A percentile compares a stretch with the other conserved stretches of the same genome.
Evolutionary conservation across 2,888 invertebrate genomes (phyloP).

Genomic region (Chydorus sphaericus): DNA sequence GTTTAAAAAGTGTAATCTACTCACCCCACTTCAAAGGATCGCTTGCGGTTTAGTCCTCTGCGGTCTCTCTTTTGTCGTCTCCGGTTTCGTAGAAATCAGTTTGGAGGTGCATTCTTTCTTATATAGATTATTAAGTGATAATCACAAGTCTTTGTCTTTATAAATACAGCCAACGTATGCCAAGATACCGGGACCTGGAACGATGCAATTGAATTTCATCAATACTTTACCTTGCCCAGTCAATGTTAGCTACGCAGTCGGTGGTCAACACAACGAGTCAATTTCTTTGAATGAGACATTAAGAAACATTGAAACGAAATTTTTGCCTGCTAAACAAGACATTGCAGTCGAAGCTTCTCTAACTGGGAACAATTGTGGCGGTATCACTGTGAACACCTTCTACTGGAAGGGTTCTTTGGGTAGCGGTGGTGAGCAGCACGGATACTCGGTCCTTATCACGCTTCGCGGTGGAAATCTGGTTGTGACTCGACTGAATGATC

Average conservation of each 20-base stretch:
- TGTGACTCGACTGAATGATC: neutral
- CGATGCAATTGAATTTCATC: conserved; percentile 42
- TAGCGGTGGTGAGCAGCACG: neutral
- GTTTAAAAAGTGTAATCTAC: conserved; percentile 47
- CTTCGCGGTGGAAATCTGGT: neutral
- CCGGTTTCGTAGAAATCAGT: conserved; percentile 64
- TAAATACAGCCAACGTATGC: conserved; percentile 34
- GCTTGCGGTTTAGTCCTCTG: conserved; percentile 74
- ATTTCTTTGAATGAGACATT: too few species aligned
- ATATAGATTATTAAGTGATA: too few species aligned
- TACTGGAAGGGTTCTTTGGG: too few species aligned
- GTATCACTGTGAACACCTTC: too few species aligned
- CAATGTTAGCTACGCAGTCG: conserved; percentile 22
- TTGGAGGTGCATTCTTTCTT: conserved; percentile 38
- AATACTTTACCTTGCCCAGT: conserved; percentile 47
- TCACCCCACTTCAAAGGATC: conserved; percentile 75
- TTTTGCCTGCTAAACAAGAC: too few species aligned
- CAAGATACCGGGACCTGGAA: conserved; percentile 27
- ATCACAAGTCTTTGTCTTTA: too few species aligned
- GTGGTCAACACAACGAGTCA: too few species aligned
- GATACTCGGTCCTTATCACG: neutral
- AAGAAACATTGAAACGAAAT: too few species aligned
- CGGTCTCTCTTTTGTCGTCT: conserved; percentile 65
- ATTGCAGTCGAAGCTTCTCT: too few species aligned
- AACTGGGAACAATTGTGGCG: neutral